A percentile compares a stretch with the other conserved stretches of the same genome.
Evolutionary conservation across 1,140 invertebrate genomes (phyloP).

Genomic region (Orchestia grillus): DNA sequence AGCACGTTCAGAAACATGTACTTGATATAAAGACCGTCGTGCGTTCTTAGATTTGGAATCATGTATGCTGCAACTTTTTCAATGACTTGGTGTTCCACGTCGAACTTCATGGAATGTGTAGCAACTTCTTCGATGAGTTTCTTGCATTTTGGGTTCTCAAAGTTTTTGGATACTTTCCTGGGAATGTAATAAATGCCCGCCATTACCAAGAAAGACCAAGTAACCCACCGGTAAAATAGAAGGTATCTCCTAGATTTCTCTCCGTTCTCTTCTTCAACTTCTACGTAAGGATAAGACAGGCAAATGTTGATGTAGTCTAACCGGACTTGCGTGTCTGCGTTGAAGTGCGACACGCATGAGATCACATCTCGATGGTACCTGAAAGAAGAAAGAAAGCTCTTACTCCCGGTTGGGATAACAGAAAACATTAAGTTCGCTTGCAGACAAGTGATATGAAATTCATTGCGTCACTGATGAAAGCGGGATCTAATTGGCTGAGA

Average conservation of each 20-base stretch:
- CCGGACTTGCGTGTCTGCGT: constrained; percentile 58
- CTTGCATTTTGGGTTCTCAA: constrained; percentile 57
- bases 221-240: constrained; percentile 55
- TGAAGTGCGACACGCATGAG: constrained; percentile 58
- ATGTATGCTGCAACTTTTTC: constrained; percentile 43
- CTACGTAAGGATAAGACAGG: constrained; percentile 53
- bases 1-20: constrained; percentile 51
- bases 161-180: constrained; percentile 57
- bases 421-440: too few species aligned
- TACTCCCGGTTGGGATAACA: too few species aligned
- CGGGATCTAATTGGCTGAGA: too few species aligned
- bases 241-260: constrained; percentile 42
- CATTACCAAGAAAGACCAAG: constrained; percentile 54
- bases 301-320: constrained; percentile 59
- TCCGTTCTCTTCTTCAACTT: constrained; percentile 53
- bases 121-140: constrained; percentile 58
- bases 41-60: constrained; percentile 48
- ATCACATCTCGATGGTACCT: constrained; percentile 60
- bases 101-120: constrained; percentile 15
- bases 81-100: constrained; percentile 46
- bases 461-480: too few species aligned
- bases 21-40: constrained; percentile 57
- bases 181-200: constrained; percentile 59
- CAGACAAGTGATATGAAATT: too few species aligned
- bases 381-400: constrained; percentile 7